phyloP scores from a whole-genome alignment of 2,797 vertebrate species.

The Threskiornis aethiopicus region DNA sequence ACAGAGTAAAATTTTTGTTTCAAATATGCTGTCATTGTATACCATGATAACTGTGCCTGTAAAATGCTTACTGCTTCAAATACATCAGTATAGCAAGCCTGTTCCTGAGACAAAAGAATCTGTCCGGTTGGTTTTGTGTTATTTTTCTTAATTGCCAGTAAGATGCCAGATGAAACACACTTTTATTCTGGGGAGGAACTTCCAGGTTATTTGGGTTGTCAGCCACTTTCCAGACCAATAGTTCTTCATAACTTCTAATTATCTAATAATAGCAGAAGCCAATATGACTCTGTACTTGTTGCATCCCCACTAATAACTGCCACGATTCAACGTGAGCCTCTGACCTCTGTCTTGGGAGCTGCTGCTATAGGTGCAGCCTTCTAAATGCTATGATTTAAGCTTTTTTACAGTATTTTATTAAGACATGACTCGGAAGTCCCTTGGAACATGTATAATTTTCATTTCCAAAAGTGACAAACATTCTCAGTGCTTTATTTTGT shows the following conservation, averaged over 20 bases:
- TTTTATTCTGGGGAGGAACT: not conserved
- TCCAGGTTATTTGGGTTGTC: not conserved
- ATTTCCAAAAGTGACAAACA: not conserved
- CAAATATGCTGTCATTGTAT: not conserved
- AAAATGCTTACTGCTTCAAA: not conserved
- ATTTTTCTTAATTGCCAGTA: not conserved
- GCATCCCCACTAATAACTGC: not conserved
- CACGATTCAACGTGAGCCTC: not conserved
- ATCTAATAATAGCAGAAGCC: not conserved
- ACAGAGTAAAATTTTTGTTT: not conserved
- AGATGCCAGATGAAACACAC: not conserved
- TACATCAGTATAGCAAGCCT: not conserved
- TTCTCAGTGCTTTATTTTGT: not conserved
- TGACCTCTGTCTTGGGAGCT: not conserved
- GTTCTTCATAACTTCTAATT: not conserved
- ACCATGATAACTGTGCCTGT: not conserved
- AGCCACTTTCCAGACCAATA: fast-evolving
- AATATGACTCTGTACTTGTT: not conserved
- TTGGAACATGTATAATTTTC: not conserved
- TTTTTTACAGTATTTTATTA: not conserved
- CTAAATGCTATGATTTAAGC: not conserved
- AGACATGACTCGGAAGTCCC: not conserved
- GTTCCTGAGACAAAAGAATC: not conserved
- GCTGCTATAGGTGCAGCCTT: not conserved
- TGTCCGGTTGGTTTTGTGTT: not conserved